Conservation (phyloP, 2,888 invertebrate genomes). For the Digitonthophagus gazella region DNA sequence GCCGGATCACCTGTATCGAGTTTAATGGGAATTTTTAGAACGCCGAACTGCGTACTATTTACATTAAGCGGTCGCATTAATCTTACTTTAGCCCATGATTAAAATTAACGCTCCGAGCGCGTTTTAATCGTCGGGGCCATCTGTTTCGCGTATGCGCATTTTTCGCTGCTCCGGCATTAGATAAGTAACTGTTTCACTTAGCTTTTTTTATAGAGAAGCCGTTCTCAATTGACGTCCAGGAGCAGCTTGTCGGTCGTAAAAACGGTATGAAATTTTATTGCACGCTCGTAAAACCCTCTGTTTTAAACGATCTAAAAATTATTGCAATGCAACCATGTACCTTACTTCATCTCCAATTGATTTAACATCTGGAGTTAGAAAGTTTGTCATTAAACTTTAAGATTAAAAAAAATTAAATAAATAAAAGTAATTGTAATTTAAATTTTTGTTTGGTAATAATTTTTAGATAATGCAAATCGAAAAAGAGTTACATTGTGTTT, state of each 20-base stretch:
- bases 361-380: neutral
- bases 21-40: neutral
- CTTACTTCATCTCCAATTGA: neutral
- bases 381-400: too few species aligned
- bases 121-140: neutral
- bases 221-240: neutral
- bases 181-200: neutral
- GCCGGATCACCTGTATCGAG: neutral
- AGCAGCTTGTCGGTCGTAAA: neutral
- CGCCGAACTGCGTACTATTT: neutral
- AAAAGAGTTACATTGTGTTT: neutral
- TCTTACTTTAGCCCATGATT: neutral
- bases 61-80: neutral
- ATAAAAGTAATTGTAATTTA: too few species aligned
- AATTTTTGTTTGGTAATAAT: neutral
- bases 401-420: too few species aligned
- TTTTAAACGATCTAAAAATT: neutral
- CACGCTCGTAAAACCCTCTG: neutral
- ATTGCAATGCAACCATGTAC: neutral
- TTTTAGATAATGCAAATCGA: too few species aligned
- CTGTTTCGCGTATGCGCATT: neutral
- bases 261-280: neutral
- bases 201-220: neutral
- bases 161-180: neutral
- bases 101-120: neutral